Evolutionary conservation across 2,113 vertebrate species (phyloP).

Genomic region (human (Homo sapiens)): DNA sequence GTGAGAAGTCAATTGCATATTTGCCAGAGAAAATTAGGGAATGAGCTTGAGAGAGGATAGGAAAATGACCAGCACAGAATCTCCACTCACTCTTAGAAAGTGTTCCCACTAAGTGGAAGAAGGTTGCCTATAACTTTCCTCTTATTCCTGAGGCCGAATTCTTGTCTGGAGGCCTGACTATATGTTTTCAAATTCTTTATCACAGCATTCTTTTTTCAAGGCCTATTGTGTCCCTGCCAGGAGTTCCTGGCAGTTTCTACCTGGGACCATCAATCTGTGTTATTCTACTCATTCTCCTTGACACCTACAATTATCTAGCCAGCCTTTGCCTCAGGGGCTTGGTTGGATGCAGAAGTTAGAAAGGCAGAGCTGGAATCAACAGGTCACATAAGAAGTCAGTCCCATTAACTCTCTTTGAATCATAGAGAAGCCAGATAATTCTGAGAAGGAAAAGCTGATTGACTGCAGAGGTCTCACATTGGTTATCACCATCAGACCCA

Average conservation of each 20-base stretch:
- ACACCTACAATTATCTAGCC: background rate
- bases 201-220: background rate
- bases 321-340: background rate
- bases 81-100: background rate
- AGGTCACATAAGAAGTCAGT: background rate
- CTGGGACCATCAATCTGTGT: background rate
- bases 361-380: background rate
- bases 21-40: background rate
- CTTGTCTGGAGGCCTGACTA: background rate
- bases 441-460: background rate
- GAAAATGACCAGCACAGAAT: background rate
- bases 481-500: background rate
- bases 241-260: background rate
- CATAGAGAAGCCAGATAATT: background rate
- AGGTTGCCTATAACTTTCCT: background rate
- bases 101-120: background rate
- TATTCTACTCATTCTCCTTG: background rate
- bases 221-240: background rate
- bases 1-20: background rate
- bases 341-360: background rate
- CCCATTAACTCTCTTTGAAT: background rate
- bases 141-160: background rate
- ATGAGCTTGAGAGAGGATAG: background rate
- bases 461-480: background rate
- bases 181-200: background rate